Evolutionary conservation across 2,888 invertebrate species (phyloP).

Genomic region (Hemithea aestivaria): DNA sequence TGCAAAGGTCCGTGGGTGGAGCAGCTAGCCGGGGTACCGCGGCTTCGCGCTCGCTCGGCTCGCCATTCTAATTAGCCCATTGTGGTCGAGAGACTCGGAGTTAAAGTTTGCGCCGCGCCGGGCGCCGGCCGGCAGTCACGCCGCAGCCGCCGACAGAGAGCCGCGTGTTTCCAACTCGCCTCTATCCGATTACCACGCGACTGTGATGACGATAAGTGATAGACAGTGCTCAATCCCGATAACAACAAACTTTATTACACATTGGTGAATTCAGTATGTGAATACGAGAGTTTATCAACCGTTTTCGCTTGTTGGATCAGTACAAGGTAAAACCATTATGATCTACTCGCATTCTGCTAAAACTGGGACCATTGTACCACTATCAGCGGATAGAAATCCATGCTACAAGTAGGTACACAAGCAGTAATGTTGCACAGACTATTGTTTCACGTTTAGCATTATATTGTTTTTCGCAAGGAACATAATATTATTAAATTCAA

Average conservation of each 20-base stretch:
- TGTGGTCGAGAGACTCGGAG: conserved; percentile 56
- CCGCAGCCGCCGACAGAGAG: conserved; percentile 50
- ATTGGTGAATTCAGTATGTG: conserved; percentile 51
- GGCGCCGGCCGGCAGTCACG: conserved; percentile 69
- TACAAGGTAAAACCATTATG: conserved; percentile 73
- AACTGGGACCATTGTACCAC: conserved; percentile 56
- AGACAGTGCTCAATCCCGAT: conserved; percentile 58
- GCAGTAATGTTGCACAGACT: conserved; percentile 27
- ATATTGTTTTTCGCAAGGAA: conserved; percentile 2
- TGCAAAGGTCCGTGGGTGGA: conserved; percentile 74
- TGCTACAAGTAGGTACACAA: conserved; percentile 32
- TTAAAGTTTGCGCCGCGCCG: conserved; percentile 67
- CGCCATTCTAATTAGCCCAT: conserved; percentile 78
- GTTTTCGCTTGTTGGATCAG: conserved; percentile 52
- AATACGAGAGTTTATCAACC: conserved; percentile 31
- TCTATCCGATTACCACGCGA: conserved; percentile 47
- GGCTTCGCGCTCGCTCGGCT: conserved; percentile 55
- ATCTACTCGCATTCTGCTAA: conserved; percentile 61
- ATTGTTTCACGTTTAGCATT: conserved; percentile 22
- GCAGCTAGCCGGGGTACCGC: conserved; percentile 43
- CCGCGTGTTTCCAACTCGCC: conserved; percentile 44
- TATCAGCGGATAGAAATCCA: conserved; percentile 49
- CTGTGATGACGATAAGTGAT: conserved; percentile 71
- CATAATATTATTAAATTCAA: no score
- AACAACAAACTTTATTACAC: conserved; percentile 48